Evolutionary conservation across 2,888 invertebrate genomes (phyloP), one percentile per base, ranked within the genome.

Genomic region (Noctua comes): DNA sequence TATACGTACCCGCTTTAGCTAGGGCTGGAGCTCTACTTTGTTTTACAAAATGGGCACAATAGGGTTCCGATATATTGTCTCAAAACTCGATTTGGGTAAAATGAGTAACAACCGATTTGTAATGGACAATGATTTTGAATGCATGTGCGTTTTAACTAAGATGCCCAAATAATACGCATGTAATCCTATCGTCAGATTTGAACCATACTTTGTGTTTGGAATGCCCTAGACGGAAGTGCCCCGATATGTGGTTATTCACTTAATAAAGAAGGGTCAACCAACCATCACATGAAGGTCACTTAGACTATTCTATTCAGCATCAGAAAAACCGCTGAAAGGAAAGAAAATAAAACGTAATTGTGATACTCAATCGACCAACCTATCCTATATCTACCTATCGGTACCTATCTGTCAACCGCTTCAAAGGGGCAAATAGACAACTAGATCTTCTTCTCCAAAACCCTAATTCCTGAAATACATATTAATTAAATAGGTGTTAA

Each of bases 41-140:
- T 79, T 72, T 40, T n/a, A 40, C 54, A 16, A 43, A 73, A 71
- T 70, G 54, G 40, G 51, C n/a, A 73, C 66, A 71, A 46, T 64
- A 59, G 16, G 43, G 57, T 46, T 73, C 69, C 73, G 36, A 62
- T 27, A 43, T 27, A 76, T 83, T 79, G 80, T 84, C 70, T 73
- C 36, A 43, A 68, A 40, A 36, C 59, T 48, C 46, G 46, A 65
- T 73, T 73, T 62, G 16, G n/a, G 46, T 59, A 71, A 73, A 80
- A 54, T 31, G 57, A 36, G 64, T 71, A 80, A n/a, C 57, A 72
- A 77, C 65, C 40, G n/a, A 84, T 84, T 80, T 48, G 65, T 65
- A 68, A 71, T 24, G n/a, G 31, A 43, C 66, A 46, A 73, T 70
- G 70, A 64, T 36, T 27, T 57, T 54, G n/a, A 65, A 65, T 31